Base-by-base conservation (phyloP, 2,113 vertebrate genomes). In the Megaceryle maxima region DNA sequence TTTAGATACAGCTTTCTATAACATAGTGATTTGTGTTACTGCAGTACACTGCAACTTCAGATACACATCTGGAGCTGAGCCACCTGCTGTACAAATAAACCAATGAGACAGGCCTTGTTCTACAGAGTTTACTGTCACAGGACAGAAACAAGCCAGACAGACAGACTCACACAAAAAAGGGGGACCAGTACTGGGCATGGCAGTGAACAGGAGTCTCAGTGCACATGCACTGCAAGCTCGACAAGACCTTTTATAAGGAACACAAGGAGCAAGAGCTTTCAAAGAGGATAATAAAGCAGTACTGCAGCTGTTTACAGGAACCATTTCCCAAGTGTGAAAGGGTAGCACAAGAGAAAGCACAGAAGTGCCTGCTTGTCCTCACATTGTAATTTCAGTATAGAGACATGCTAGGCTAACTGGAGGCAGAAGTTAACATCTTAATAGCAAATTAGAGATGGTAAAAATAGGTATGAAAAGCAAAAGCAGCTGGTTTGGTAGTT, bases 381-480 rank as follows among this genome's bases (percentile, higher is more conserved):
- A 56, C 1, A 18, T 25, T 41, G 53, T 19, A 79, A 80, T 79
- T 66, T 8, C 63, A 51, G 83, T 56, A 94, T 6, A 82, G 87
- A 94, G 74, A 75, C 64, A 55, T 8, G 41, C 73, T 87, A 94
- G 48, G 81, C 83, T 79, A 95, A 96, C 48, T 18, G 57, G 41
- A 96, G 84, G 89, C 95, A 95, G 89, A 97, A 97, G 95, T 95
- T 95, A 96, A 91, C 89, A 89, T 94, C 93, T 97, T 96, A 96
- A 95, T 89, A 95, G 93, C 91, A 97, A 96, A 97, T 95, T 82
- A 96, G 83, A 96, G 93, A 94, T 89, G 83, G 94, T 92, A 96
- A 96, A 96, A 96, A 96, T 97, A 97, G 91, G 94, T 96, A 96
- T 91, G 93, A 96, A 96, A 96, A 96, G 94, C 81, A 95, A 96